These are phyloP conservation scores for Apoda limacodes DNA, from an alignment of 2,888 invertebrate genomes.

Conservation along the genomic window DNA sequence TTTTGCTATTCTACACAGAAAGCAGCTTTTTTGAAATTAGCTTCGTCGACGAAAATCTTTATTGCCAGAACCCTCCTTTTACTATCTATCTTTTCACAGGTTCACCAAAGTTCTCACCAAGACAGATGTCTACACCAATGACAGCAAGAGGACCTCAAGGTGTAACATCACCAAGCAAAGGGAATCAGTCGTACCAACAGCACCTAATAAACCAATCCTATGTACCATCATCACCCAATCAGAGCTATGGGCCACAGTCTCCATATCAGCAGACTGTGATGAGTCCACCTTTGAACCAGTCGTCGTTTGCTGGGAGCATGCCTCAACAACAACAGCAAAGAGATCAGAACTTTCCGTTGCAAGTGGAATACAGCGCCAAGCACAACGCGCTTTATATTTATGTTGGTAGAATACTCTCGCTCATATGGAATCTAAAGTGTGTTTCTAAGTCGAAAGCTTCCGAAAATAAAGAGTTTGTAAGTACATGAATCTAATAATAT, in stretches of 20 bases:
- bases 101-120: conserved; percentile 59
- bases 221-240: conserved; percentile 39
- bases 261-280: conserved; percentile 45
- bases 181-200: conserved; percentile 49
- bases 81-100: conserved; percentile 33
- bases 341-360: conserved; percentile 47
- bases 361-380: conserved; percentile 74
- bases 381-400: conserved; percentile 95
- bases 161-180: conserved; percentile 38
- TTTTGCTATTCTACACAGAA: no score
- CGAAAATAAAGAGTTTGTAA: conserved; percentile 69
- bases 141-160: conserved; percentile 43
- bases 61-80: no score
- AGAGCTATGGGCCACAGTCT: conserved; percentile 38
- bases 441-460: conserved; percentile 70
- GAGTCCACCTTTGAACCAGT: conserved; percentile 50
- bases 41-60: no score
- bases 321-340: conserved; percentile 42
- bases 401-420: conserved; percentile 86
- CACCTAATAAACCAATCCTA: conserved; percentile 43
- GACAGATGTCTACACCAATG: conserved; percentile 65
- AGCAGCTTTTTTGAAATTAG: no score
- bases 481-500: no score
- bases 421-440: conserved; percentile 88
- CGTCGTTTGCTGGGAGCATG: conserved; percentile 35